A percentile compares a stretch with the other conserved stretches of the same genome.
Conservation (phyloP, 2,888 invertebrate species). For the Hirtodrosophila duncani region DNA sequence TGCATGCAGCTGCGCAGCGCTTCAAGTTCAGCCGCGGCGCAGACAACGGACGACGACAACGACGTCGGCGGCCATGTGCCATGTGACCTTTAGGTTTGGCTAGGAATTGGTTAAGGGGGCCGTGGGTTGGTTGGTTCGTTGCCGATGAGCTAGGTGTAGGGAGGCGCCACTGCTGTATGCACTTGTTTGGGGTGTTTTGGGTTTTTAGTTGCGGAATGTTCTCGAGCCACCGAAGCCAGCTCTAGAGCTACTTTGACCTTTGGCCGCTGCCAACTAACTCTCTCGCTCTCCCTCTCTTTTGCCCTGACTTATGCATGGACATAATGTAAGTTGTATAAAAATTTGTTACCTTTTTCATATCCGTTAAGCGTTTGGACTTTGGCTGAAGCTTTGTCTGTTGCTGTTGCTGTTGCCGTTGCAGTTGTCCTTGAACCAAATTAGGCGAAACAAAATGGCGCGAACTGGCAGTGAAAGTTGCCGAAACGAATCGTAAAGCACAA, state of each 20-base stretch:
- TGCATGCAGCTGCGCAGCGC: constrained; percentile 21
- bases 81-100: constrained; percentile 53
- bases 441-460: constrained; percentile 12
- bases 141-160: constrained; percentile 9
- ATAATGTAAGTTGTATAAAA: neutral
- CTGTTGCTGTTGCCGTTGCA: neutral
- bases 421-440: constrained; percentile 19
- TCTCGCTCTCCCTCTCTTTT: neutral
- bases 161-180: neutral
- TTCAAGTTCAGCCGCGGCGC: constrained; percentile 24
- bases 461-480: neutral
- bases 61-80: constrained; percentile 26
- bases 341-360: constrained; percentile 51
- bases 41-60: constrained; percentile 30
- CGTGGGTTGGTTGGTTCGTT: neutral
- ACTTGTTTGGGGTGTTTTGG: constrained; percentile 35
- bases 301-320: constrained; percentile 11
- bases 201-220: constrained; percentile 13
- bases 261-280: no score
- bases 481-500: neutral
- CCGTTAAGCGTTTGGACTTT: constrained; percentile 13
- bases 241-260: constrained; percentile 59
- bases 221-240: constrained; percentile 29
- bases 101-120: neutral
- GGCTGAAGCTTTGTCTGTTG: constrained; percentile 1